Base-by-base conservation (phyloP, 2,888 invertebrate genomes). In the Pelosia muscerda region DNA sequence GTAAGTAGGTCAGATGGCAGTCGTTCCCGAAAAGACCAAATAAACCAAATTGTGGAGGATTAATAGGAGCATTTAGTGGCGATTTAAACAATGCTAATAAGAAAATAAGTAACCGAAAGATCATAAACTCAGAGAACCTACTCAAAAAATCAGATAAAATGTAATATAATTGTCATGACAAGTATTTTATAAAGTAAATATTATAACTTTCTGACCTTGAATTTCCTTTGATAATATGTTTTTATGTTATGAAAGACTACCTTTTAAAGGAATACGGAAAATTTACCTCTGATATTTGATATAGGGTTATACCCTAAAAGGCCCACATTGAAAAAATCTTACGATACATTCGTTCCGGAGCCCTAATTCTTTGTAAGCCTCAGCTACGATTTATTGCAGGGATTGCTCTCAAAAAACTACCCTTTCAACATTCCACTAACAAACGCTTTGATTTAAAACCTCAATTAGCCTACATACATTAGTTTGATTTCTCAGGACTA, bases 281-380 rank as follows among this genome's bases (percentile, higher is more conserved):
- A 60, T 66, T 65, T 49, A n/a, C 19, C 65, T 72, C 62, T 71
- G 60, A 71, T 78, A 58, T 71, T 72, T 72, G 73, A 73, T 69
- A 67, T 42, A 75, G 60, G 59, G 56, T 62, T 72, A 65, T 67
- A 72, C 68, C 68, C 68, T 72, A 68, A 71, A 73, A 68, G 54
- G 70, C 60, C 62, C 42, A 60, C 57, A 68, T 69, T 72, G 69
- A 70, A 68, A 61, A 70, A 72, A 74, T 64, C 63, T 68, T 55
- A 26, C 65, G 66, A 69, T 66, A 70, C 54, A 71, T 73, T 72
- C 55, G 34, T 65, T 64, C 42, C 56, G 57, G 60, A 72, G 73
- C 68, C 68, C 69, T 70, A 73, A 81, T 78, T 76, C 66, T 81
- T 81, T 79, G 71, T 78, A 73, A 74, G 73, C 72, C 65, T 70